Conservation (phyloP, 2,797 vertebrate species). For the Spheniscus humboldti region DNA sequence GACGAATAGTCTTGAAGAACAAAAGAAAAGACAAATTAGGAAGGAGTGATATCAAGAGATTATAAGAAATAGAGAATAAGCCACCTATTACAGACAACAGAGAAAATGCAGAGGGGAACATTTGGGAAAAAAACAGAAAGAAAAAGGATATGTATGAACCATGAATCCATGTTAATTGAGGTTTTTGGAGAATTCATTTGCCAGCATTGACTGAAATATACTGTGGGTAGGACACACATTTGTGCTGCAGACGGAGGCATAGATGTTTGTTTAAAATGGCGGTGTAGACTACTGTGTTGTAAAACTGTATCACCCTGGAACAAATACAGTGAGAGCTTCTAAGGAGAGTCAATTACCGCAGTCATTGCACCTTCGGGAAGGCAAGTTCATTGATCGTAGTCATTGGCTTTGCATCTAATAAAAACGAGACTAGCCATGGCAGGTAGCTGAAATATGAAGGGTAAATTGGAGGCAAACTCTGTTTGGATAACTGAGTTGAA, state of each 20-base stretch:
- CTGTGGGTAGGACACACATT: neutral
- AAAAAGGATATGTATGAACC: neutral
- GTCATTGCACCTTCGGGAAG: neutral
- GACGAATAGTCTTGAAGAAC: neutral
- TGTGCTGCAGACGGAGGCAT: neutral
- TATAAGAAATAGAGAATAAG: neutral
- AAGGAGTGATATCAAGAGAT: neutral
- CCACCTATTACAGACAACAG: neutral
- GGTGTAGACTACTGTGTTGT: neutral
- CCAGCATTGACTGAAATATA: neutral
- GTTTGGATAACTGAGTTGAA: conserved; percentile 28
- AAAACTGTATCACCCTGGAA: neutral
- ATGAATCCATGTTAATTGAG: neutral
- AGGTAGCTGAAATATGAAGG: conserved; percentile 24
- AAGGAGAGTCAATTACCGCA: neutral
- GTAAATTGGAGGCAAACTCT: neutral
- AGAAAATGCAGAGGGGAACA: neutral
- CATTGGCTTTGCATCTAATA: conserved; percentile 1
- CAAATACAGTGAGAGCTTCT: neutral
- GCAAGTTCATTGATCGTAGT: neutral
- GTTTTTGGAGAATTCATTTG: neutral
- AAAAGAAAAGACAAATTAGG: neutral
- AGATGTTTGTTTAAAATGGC: neutral
- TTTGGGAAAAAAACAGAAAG: neutral
- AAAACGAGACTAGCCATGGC: neutral